Evolutionary conservation across 1,140 invertebrate genomes (phyloP).

Genomic region (Octopus bimaculoides): DNA sequence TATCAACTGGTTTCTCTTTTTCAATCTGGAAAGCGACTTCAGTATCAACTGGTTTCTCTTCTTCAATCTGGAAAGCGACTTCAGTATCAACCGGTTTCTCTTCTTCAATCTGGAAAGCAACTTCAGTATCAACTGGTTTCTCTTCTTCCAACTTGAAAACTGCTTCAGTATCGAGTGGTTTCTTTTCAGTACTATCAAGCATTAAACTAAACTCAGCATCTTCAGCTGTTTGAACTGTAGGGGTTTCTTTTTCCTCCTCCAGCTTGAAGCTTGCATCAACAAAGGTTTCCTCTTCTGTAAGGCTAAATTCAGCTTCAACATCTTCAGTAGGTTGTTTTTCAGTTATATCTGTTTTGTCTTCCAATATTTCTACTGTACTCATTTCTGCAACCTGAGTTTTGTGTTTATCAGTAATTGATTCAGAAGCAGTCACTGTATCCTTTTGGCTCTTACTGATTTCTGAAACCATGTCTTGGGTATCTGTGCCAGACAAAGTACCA

Average conservation of each 20-base stretch:
- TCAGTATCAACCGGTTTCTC: conserved; percentile 21
- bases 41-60: conserved; percentile 20
- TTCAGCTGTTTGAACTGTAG: conserved; percentile 3
- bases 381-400: not conserved
- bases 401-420: not conserved
- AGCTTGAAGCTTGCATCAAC: conserved; percentile 4
- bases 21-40: conserved; percentile 20
- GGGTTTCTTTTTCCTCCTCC: conserved; percentile 11
- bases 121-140: conserved; percentile 2
- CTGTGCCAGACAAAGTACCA: not conserved
- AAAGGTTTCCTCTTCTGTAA: conserved; percentile 15
- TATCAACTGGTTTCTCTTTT: conserved; percentile 10
- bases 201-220: not conserved
- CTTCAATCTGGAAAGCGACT: conserved; percentile 21
- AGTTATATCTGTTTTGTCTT: not conserved
- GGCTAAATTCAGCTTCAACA: conserved; percentile 14
- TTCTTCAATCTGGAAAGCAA: conserved; percentile 7
- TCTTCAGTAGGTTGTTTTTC: conserved; percentile 14
- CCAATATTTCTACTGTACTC: not conserved
- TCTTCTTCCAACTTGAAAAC: conserved; percentile 13
- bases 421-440: not conserved
- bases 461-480: not conserved
- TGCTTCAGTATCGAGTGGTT: not conserved
- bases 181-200: conserved; percentile 2
- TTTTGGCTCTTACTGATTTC: not conserved